Base-by-base conservation (phyloP, 2,797 vertebrate species). In the Acropternis orthonyx region DNA sequence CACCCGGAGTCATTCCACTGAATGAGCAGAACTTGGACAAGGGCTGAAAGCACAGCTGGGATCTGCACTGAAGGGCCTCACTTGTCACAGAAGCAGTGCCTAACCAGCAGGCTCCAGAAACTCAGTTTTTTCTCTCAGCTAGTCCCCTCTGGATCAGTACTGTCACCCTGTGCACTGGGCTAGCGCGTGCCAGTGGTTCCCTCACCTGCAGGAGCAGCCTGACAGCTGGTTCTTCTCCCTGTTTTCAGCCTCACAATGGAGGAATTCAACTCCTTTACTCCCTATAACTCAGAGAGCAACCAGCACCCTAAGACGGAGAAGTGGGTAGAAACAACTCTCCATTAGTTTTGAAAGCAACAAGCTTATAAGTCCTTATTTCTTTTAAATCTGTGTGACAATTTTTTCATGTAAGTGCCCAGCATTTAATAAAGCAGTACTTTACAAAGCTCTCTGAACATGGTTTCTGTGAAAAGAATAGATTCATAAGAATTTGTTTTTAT, bases 121-220 rank as follows among this genome's bases (percentile, higher is more conserved):
- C 30, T 54, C 10, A 11, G 17, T 3, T 7, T 51, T 51, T 67
- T 8, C 44, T 59, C 65, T 30, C 46, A 17, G 3, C 5, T 68
- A 0, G 11, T n/a, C 32, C 0, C 0, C 24, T 21, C 4, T 1
- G 20, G 20, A 9, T 36, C 52, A 14, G 18, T 2, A 6, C 7
- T 0, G 0, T 14, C 46, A 18, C 24, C 14, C 46, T 2, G 0
- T 0, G 2, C 18, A 3, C 20, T 0, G 44, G n/a, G 28, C 30
- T 28, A 49, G 22, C 0, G 2, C 37, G 69, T 2, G 37, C 49
- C 49, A 17, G 7, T 0, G 4, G 26, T 24, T 58, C 8, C 49
- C 11, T 6, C 12, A 4, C 61, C 56, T 16, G 48, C 24, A 9
- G 2, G 28, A 37, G 39, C 59, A 34, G 49, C n/a, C 34, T 2